Conservation (phyloP, 2,797 vertebrate genomes). For the Urosaurus nigricauda region DNA sequence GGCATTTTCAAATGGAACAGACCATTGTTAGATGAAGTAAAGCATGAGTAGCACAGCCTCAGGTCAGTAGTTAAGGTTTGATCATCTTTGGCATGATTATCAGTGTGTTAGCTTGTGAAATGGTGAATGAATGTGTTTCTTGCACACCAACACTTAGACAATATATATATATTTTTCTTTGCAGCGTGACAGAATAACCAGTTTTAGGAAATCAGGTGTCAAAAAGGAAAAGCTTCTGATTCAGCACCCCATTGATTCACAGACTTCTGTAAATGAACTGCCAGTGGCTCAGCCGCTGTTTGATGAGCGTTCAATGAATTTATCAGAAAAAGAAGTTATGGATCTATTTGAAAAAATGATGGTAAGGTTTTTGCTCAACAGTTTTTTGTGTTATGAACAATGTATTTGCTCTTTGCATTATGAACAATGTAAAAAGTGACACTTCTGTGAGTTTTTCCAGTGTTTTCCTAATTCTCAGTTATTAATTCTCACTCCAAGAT, state of each 20-base stretch:
- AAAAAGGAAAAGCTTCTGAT: conserved; percentile 96
- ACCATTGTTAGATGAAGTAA: not conserved
- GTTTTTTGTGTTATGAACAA: not conserved
- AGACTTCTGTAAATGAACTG: conserved; percentile 85
- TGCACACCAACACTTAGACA: conserved; percentile 44
- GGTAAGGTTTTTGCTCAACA: conserved; percentile 81
- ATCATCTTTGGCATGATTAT: conserved; percentile 59
- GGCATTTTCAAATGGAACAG: not conserved
- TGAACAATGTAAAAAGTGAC: not conserved
- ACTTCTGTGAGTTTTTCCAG: not conserved
- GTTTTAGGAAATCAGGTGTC: conserved; percentile 91
- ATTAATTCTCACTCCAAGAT: not conserved
- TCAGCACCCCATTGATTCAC: conserved; percentile 93
- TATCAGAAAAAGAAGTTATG: conserved; percentile 97
- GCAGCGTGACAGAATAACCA: conserved; percentile 96
- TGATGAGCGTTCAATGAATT: conserved; percentile 93
- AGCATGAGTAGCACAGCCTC: conserved; percentile 63
- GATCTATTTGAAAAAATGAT: conserved; percentile 99
- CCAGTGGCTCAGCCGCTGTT: conserved; percentile 90
- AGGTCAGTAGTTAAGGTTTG: conserved; percentile 67
- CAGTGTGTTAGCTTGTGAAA: conserved; percentile 21
- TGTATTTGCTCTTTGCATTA: not conserved
- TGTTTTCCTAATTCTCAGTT: not conserved
- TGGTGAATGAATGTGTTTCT: conserved; percentile 4
- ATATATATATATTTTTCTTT: conserved; percentile 64